Evolutionary conservation across 1,140 invertebrate species (phyloP).

Genomic region (Zelostemma sp.): DNA sequence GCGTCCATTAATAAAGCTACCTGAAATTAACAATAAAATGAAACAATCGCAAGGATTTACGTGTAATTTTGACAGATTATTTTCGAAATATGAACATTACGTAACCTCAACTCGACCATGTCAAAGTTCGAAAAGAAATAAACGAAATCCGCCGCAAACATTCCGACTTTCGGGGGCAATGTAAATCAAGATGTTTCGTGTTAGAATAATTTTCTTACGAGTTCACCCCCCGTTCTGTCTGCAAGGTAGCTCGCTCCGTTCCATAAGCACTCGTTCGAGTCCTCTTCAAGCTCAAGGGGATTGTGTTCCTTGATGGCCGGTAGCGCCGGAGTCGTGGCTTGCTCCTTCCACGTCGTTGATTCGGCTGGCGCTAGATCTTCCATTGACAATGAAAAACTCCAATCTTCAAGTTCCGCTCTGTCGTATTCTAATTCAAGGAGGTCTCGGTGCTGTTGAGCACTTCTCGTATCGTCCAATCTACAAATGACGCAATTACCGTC

Average conservation of each 20-base stretch:
- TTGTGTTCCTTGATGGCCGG: constrained; percentile 82
- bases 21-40: constrained; percentile 31
- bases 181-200: not conserved
- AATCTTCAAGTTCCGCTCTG: constrained; percentile 82
- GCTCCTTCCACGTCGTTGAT: constrained; percentile 61
- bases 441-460: constrained; percentile 77
- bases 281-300: constrained; percentile 79
- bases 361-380: constrained; percentile 74
- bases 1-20: constrained; percentile 61
- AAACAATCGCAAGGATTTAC: too few relatives aligned
- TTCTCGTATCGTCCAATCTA: constrained; percentile 77
- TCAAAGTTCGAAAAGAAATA: too few relatives aligned
- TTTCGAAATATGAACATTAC: too few relatives aligned
- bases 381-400: constrained; percentile 80
- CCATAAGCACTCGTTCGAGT: constrained; percentile 81
- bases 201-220: constrained; percentile 55
- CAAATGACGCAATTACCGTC: too few relatives aligned
- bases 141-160: too few relatives aligned
- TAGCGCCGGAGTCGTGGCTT: constrained; percentile 73
- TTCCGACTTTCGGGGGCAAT: too few relatives aligned
- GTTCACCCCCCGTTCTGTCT: constrained; percentile 70
- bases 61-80: too few relatives aligned
- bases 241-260: constrained; percentile 76
- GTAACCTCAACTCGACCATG: too few relatives aligned
- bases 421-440: constrained; percentile 80